Evolutionary conservation across 2,797 vertebrate genomes (phyloP), one percentile per base, ranked within the genome.

Genomic region (Erithacus rubecula): DNA sequence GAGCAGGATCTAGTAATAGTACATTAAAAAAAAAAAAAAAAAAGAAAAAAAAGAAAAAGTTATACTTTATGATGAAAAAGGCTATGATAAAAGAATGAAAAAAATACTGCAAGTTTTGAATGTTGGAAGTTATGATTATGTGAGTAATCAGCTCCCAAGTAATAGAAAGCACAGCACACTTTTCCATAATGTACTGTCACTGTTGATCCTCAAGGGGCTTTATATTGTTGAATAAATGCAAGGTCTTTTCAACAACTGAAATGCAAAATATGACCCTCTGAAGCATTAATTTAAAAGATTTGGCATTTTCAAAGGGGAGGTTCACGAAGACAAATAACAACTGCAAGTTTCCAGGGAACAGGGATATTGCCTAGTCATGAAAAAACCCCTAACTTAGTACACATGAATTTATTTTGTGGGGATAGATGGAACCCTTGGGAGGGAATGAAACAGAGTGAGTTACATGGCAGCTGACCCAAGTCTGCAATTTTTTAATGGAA

Each of bases 211-310:
- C 47, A 51, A 89, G 90, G 84, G 90, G 76, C 55, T 94, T 93
- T 72, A 89, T 76, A 81, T 87, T 89, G 82, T 37, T 92, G 79
- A 94, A 95, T 71, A 89, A 95, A 95, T 72, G 84, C 65, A 87
- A 93, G 70, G 72, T 86, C 84, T 87, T 95, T 96, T 96, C 89
- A 96, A 92, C 89, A 91, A 92, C 89, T 89, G 72, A 96, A 96
- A 96, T 95, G 93, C 95, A 94, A 95, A 96, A 95, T 96, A 95
- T 93, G 92, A 92, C 87, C 76, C 72, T 95, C 49, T 65, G 69
- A 94, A 94, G 93, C 93, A 96, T 95, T 95, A 95, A 96, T 95
- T 96, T 93, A 85, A 95, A 93, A 87, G 95, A 94, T 95, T 85
- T 95, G 87, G 65, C 92, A 91, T 96, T 96, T 96, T 95, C 90